phyloP scores from a whole-genome alignment of 2,113 vertebrate genomes.

The Solea solea region DNA sequence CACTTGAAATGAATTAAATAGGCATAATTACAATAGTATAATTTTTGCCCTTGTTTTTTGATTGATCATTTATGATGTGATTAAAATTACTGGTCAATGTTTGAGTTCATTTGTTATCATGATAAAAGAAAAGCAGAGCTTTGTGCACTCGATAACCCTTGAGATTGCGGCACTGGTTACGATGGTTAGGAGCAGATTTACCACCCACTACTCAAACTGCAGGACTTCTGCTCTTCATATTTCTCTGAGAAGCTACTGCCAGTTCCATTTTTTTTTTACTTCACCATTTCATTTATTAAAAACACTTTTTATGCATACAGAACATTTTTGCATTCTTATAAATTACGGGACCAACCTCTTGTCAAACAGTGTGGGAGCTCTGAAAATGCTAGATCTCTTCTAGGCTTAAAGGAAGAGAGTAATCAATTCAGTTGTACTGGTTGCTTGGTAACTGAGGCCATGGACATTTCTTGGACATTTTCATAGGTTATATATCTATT shows the following conservation, averaged over 20 bases:
- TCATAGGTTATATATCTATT: conserved; percentile 67
- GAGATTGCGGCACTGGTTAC: not conserved
- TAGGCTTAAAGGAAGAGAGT: conserved; percentile 44
- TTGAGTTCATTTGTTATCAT: not conserved
- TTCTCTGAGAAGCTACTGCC: not conserved
- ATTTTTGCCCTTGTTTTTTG: not conserved
- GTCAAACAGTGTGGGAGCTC: conserved; percentile 29
- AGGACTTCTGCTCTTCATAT: not conserved
- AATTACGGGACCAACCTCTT: conserved; percentile 15
- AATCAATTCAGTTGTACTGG: conserved; percentile 61
- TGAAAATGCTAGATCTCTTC: conserved; percentile 46
- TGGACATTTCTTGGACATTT: conserved; percentile 68
- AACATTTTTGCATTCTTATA: conserved; percentile 12
- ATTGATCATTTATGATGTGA: not conserved
- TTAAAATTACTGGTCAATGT: not conserved
- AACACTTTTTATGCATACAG: not conserved
- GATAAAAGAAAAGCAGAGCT: not conserved
- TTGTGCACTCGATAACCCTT: not conserved
- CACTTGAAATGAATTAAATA: conserved; percentile 2
- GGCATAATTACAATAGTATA: not conserved
- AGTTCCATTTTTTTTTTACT: not conserved
- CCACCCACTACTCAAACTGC: not conserved
- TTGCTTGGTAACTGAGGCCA: conserved; percentile 73
- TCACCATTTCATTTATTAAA: not conserved
- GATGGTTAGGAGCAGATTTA: not conserved